phyloP scores from a whole-genome alignment of 2,113 vertebrate genomes.

The Odocoileus virginianus region DNA sequence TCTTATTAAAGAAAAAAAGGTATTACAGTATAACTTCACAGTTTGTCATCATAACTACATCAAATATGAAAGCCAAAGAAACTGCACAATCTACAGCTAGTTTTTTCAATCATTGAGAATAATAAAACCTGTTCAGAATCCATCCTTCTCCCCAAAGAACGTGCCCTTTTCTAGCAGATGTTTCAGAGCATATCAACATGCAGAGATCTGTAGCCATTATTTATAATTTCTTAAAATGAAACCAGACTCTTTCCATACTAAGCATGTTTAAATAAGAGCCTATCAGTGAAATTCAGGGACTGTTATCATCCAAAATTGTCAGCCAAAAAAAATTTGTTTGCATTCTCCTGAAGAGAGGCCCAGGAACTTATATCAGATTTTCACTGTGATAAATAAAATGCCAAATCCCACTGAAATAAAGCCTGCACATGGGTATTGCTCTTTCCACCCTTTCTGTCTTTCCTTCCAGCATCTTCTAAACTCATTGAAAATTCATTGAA shows the following conservation, averaged over 20 bases:
- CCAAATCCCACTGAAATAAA: background rate
- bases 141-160: background rate
- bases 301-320: background rate
- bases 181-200: background rate
- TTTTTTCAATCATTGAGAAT: background rate
- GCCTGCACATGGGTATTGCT: background rate
- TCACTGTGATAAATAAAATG: background rate
- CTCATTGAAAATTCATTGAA: conserved; percentile 6
- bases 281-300: background rate
- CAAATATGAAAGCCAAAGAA: background rate
- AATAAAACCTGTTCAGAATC: background rate
- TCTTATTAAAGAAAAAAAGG: background rate
- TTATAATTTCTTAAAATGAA: conserved; percentile 7
- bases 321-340: background rate
- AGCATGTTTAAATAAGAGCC: background rate
- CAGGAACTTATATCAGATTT: background rate
- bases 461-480: background rate
- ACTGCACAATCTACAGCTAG: background rate
- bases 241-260: background rate
- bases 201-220: background rate
- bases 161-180: background rate
- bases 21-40: background rate
- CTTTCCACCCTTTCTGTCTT: background rate
- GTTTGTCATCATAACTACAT: background rate
- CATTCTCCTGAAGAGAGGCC: background rate